Conservation (phyloP, 2,113 vertebrate species). For the Colossoma macropomum region DNA sequence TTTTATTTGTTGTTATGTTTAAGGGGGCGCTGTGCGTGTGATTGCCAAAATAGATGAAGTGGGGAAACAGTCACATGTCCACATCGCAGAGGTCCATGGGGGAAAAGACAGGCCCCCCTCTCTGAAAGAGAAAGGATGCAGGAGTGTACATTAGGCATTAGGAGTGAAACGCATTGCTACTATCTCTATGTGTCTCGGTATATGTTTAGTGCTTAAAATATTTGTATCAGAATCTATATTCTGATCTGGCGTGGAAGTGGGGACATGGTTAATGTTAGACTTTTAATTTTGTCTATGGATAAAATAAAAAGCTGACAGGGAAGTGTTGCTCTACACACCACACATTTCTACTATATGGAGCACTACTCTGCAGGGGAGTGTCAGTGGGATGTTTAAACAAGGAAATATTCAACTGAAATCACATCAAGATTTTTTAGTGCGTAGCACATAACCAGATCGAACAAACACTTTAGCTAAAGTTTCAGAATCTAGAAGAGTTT, state of each 20-base stretch:
- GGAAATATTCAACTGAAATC: background rate
- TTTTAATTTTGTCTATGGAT: too few species aligned
- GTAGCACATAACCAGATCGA: background rate
- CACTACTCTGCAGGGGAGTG: background rate
- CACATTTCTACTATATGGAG: background rate
- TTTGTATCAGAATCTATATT: background rate
- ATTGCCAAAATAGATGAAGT: slow-evolving; percentile 75
- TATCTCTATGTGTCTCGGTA: background rate
- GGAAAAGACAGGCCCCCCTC: slow-evolving; percentile 19
- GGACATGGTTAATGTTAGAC: too few species aligned
- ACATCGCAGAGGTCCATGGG: slow-evolving; percentile 68
- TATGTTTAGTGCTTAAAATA: background rate
- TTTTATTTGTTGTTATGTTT: slow-evolving; percentile 65
- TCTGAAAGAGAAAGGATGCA: slow-evolving; percentile 28
- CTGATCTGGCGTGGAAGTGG: background rate
- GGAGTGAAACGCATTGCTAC: background rate
- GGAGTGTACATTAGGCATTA: slow-evolving; percentile 21
- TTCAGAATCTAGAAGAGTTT: too few species aligned
- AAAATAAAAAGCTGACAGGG: background rate
- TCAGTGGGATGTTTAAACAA: background rate
- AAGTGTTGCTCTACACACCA: background rate
- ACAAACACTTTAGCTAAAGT: too few species aligned
- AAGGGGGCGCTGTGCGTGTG: slow-evolving; percentile 43
- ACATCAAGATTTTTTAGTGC: background rate
- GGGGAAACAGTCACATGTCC: slow-evolving; percentile 68